A percentile compares a stretch with the other conserved stretches of the same genome.
phyloP scores from a whole-genome alignment of 2,797 vertebrate genomes.

The Danio albolineatus region DNA sequence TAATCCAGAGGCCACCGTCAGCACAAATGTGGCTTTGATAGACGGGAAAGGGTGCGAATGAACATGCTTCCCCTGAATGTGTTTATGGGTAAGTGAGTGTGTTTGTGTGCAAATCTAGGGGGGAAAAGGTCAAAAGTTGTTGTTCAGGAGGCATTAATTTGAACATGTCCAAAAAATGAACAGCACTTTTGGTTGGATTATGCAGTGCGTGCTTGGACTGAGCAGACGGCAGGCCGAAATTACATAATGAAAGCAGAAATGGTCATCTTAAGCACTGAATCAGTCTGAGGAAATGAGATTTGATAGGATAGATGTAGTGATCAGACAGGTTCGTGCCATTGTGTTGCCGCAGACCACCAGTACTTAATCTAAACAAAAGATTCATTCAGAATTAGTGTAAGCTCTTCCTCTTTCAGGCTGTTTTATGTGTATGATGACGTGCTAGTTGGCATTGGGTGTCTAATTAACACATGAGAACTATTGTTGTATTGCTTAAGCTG shows the following conservation, averaged over 20 bases:
- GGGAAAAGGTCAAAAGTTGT: not conserved
- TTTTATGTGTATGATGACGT: constrained; percentile 9
- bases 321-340: constrained; percentile 21
- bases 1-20: constrained; percentile 80
- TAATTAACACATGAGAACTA: not conserved
- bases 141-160: constrained; percentile 1
- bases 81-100: constrained; percentile 33
- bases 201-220: not conserved
- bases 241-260: constrained; percentile 13
- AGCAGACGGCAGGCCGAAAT: not conserved
- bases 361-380: constrained; percentile 12
- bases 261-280: not conserved
- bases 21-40: constrained; percentile 76
- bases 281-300: constrained; percentile 3
- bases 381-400: constrained; percentile 10
- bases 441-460: constrained; percentile 19
- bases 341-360: not conserved
- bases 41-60: constrained; percentile 31
- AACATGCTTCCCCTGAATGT: constrained; percentile 35
- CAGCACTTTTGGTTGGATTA: not conserved
- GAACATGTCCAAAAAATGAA: constrained; percentile 13
- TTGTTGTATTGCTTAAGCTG: not conserved
- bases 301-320: not conserved
- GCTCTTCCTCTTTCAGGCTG: not conserved
- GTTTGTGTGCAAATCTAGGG: constrained; percentile 16